Evolutionary conservation across 2,797 vertebrate species (phyloP).

Genomic region (Chrosomus eos): DNA sequence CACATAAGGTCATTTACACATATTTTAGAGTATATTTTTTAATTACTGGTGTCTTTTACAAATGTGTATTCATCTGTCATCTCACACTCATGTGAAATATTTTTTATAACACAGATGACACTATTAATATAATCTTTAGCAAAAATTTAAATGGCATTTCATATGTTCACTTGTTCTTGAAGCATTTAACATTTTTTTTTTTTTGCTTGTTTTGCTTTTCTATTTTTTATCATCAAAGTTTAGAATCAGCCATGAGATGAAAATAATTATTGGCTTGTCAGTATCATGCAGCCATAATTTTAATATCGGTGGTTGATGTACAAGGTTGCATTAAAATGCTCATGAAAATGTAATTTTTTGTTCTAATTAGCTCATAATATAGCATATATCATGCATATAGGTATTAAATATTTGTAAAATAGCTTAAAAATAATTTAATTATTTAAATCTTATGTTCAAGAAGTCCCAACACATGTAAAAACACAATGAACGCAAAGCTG

Average conservation of each 20-base stretch:
- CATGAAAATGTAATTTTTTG: background rate
- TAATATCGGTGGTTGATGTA: background rate
- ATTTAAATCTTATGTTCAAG: background rate
- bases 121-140: background rate
- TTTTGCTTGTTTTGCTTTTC: background rate
- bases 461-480: background rate
- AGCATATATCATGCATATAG: background rate
- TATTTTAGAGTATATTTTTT: background rate
- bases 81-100: background rate
- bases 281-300: background rate
- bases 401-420: background rate
- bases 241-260: background rate
- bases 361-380: background rate
- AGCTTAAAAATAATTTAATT: background rate
- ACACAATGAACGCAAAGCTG: background rate
- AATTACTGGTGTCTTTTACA: background rate
- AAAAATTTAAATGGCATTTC: background rate
- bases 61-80: background rate
- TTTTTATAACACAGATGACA: background rate
- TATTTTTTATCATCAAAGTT: background rate
- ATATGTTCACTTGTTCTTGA: background rate
- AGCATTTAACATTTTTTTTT: background rate
- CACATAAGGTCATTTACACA: background rate
- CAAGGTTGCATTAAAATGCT: background rate
- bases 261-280: background rate